These are phyloP conservation scores for Hydroisotoma schaefferi DNA, from an alignment of 2,888 invertebrate genomes.

Conservation along the genomic window DNA sequence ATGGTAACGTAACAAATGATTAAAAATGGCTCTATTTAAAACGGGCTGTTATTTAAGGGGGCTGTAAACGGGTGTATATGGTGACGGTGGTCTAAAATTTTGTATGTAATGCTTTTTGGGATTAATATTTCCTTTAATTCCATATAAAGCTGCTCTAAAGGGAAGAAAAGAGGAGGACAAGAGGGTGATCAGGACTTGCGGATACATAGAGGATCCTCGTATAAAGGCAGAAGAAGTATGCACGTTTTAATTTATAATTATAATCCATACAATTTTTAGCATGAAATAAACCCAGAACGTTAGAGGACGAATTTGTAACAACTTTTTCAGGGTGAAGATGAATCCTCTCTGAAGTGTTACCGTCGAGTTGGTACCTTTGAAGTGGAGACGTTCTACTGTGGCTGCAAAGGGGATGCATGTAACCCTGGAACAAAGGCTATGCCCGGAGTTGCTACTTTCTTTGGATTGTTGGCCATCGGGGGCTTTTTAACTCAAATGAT, in stretches of 20 bases:
- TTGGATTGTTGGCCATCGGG: conserved; percentile 5
- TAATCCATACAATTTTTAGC: neutral
- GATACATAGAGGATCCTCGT: conserved; percentile 18
- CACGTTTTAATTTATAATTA: neutral
- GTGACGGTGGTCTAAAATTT: too few relatives aligned
- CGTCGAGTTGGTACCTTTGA: conserved; percentile 67
- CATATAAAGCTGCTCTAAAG: conserved; percentile 8
- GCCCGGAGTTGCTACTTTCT: neutral
- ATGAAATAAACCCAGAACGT: neutral
- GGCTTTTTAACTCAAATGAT: neutral
- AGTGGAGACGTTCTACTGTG: conserved; percentile 70
- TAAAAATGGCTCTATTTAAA: neutral
- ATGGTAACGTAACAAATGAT: too few relatives aligned
- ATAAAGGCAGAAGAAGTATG: conserved; percentile 10
- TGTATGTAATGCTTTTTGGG: too few relatives aligned
- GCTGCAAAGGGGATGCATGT: conserved; percentile 73
- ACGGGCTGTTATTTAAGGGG: neutral
- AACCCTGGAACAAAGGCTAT: conserved; percentile 57
- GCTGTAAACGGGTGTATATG: too few relatives aligned
- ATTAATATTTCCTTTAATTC: neutral
- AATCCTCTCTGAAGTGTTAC: conserved; percentile 53
- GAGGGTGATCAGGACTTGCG: conserved; percentile 26
- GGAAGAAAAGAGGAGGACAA: conserved; percentile 8
- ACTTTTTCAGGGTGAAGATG: conserved; percentile 22
- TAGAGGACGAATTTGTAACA: neutral